Conservation (phyloP, 2,113 vertebrate genomes). For the Antechinus flavipes region DNA sequence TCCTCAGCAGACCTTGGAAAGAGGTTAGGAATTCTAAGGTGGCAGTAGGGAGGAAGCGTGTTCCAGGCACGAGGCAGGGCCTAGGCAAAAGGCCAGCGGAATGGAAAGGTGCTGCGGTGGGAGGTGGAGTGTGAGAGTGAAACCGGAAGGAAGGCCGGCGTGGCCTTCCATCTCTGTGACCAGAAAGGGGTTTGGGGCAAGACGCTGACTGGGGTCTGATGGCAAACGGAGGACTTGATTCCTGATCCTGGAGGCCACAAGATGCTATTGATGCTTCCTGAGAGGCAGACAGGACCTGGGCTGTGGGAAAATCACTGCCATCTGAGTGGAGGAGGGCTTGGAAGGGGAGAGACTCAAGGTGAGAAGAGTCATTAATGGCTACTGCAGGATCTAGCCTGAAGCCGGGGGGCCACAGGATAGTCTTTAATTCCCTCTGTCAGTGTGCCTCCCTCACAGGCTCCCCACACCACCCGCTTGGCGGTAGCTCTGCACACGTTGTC, state of each 20-base stretch:
- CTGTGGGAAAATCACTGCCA: rapidly evolving
- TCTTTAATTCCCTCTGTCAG: neutral
- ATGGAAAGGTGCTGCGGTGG: neutral
- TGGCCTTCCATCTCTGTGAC: neutral
- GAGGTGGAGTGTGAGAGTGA: neutral
- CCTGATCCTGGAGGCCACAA: neutral
- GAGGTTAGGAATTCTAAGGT: neutral
- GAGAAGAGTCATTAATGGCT: neutral
- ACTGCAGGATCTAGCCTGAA: neutral
- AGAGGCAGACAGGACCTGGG: rapidly evolving
- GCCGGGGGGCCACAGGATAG: rapidly evolving
- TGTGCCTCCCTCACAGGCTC: neutral
- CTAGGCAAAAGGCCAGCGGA: neutral
- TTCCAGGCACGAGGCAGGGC: neutral
- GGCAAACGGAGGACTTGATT: neutral
- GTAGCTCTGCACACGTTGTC: rapidly evolving
- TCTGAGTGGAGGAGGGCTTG: neutral
- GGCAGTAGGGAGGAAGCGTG: neutral
- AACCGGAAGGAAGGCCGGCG: neutral
- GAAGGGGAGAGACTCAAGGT: neutral
- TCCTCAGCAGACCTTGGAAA: neutral
- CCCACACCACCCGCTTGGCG: neutral
- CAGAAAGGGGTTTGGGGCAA: neutral
- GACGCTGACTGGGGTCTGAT: neutral
- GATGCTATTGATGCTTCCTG: neutral